Evolutionary conservation across 2,113 vertebrate genomes (phyloP), one percentile per base, ranked within the genome.

Genomic region (Chaetops frenatus): DNA sequence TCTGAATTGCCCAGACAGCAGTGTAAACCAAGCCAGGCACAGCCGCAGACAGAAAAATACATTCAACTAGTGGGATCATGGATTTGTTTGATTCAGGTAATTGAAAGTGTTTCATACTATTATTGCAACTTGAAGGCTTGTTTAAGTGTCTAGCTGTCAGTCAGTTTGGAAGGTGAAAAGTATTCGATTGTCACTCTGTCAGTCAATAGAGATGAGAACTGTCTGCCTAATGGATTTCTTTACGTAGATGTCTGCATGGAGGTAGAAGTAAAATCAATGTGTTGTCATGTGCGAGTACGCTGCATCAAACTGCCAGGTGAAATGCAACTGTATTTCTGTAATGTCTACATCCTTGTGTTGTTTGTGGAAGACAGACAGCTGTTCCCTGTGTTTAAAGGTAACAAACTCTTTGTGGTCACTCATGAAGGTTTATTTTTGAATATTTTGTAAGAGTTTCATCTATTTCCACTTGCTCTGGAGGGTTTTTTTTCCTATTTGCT

Each of bases 191-290:
- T 99, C 99, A 99, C 98, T 98, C 99, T 98, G 99, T 99, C 99
- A 99, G 99, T 99, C 99, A 99, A 98, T 98, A 98, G 99, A 98
- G 99, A 99, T 99, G 98, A 99, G 98, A 99, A 98, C 98, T 98
- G 99, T 99, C 99, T 99, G 99, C 98, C 98, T 99, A 99, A 99
- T 99, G 99, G 99, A 99, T 99, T 99, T 99, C 99, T 99, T 99
- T 98, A 99, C 98, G 97, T 98, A 98, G 98, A 99, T 98, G 98
- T 98, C 98, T 98, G 98, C 98, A 98, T 98, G 98, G 98, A 98
- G 98, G 98, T 97, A 98, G 99, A 99, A 99, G 98, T 98, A 98
- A 99, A 99, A 99, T 99, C 99, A 98, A 99, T 99, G 99, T 98
- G 98, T 99, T 99, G 99, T 99, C 99, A 99, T 99, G 98, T 98